Percentiles rank a stretch among this genome's conserved stretches.
Evolutionary conservation across 2,113 vertebrate genomes (phyloP).

Genomic region (Isurus oxyrinchus): DNA sequence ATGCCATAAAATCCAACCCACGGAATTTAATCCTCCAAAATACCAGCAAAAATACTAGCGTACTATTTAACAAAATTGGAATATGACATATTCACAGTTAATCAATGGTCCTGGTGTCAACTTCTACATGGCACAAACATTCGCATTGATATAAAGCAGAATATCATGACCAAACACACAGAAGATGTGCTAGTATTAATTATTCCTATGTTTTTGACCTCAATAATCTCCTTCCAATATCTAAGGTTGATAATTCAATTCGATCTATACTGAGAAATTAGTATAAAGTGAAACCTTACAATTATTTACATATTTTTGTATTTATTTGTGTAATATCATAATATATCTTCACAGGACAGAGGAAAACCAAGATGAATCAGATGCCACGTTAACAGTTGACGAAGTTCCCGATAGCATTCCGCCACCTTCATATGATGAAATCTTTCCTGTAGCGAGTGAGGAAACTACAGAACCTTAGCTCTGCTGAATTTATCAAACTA

Average conservation of each 20-base stretch:
- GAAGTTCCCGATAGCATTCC: conserved; percentile 30
- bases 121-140: background rate
- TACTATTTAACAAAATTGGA: background rate
- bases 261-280: background rate
- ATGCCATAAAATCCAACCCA: background rate
- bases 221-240: background rate
- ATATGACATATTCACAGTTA: background rate
- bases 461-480: background rate
- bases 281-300: background rate
- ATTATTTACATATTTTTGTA: background rate
- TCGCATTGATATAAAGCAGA: background rate
- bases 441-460: conserved; percentile 41
- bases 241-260: background rate
- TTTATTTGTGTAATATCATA: background rate
- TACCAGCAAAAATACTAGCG: background rate
- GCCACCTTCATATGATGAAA: conserved; percentile 51
- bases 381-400: conserved; percentile 31
- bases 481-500: background rate
- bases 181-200: background rate
- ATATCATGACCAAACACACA: background rate
- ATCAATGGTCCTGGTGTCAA: background rate
- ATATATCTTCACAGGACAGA: conserved; percentile 37
- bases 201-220: background rate
- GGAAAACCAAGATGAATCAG: background rate
- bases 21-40: background rate